Percentiles rank a stretch among this genome's conserved stretches.
Conservation (phyloP, 2,797 vertebrate species). For the Pipistrellus pygmaeus region DNA sequence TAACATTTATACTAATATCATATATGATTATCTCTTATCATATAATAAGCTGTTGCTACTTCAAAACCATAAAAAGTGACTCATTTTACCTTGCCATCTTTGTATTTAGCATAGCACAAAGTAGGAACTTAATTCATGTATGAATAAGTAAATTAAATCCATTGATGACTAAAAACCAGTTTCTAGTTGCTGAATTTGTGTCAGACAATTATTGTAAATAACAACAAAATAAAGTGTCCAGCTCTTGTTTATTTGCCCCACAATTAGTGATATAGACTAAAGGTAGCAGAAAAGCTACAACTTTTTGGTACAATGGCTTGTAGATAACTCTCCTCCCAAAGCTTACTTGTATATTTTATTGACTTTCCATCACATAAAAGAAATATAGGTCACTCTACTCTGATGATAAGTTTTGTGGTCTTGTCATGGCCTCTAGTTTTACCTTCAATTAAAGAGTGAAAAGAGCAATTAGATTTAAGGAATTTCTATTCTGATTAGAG, state of each 20-base stretch:
- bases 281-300: not conserved
- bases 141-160: slow-evolving; percentile 18
- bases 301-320: not conserved
- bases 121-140: not conserved
- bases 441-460: slow-evolving; percentile 78
- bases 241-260: slow-evolving; percentile 7
- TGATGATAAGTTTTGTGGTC: slow-evolving; percentile 58
- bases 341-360: not conserved
- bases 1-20: not conserved
- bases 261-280: slow-evolving; percentile 1
- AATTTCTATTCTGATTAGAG: slow-evolving; percentile 69
- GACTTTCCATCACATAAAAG: slow-evolving; percentile 53
- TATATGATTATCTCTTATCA: not conserved
- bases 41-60: not conserved
- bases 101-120: not conserved
- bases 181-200: slow-evolving; percentile 36
- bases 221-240: slow-evolving; percentile 7
- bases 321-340: slow-evolving; percentile 33
- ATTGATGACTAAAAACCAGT: not conserved
- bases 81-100: not conserved
- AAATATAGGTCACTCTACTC: slow-evolving; percentile 55
- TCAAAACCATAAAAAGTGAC: not conserved
- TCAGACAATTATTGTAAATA: not conserved
- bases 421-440: slow-evolving; percentile 63
- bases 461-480: slow-evolving; percentile 77